Conservation (phyloP, 2,797 vertebrate genomes). For the Anguilla pacifica region DNA sequence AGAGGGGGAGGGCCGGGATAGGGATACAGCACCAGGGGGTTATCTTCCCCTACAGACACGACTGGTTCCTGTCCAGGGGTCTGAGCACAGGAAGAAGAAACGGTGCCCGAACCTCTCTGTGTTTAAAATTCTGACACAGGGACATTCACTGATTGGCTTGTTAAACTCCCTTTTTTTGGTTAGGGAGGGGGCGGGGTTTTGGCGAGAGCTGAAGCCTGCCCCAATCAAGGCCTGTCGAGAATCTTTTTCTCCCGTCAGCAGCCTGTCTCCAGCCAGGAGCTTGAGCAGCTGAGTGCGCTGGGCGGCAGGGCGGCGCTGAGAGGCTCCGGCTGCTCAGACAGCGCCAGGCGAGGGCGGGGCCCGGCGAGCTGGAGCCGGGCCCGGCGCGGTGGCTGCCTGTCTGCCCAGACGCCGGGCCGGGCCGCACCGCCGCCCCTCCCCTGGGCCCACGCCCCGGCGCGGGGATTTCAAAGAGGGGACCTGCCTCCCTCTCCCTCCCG, state of each 20-base stretch:
- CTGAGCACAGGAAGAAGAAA: slow-evolving; percentile 55
- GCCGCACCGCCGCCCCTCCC: slow-evolving; percentile 72
- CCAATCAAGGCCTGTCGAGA: slow-evolving; percentile 18
- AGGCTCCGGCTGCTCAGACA: slow-evolving; percentile 71
- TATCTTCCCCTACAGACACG: slow-evolving; percentile 71
- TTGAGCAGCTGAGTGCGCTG: slow-evolving; percentile 20
- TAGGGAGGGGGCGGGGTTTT: background rate
- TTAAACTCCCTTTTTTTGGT: slow-evolving; percentile 20
- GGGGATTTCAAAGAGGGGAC: slow-evolving; percentile 78
- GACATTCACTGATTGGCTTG: slow-evolving; percentile 25
- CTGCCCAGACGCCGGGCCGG: slow-evolving; percentile 73
- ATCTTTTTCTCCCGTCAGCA: background rate
- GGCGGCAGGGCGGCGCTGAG: slow-evolving; percentile 23
- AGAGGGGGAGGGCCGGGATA: background rate
- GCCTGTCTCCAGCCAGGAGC: background rate
- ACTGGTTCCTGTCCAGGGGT: slow-evolving; percentile 65
- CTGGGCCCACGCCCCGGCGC: slow-evolving; percentile 77
- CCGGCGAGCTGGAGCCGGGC: slow-evolving; percentile 57
- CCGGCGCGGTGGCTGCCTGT: slow-evolving; percentile 81
- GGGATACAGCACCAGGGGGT: slow-evolving; percentile 54
- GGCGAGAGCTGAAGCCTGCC: slow-evolving; percentile 21
- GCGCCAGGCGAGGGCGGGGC: slow-evolving; percentile 66
- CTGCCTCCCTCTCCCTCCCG: slow-evolving; percentile 58
- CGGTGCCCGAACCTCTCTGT: slow-evolving; percentile 27
- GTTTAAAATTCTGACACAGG: slow-evolving; percentile 27